A percentile compares a stretch with the other conserved stretches of the same genome.
phyloP scores from a whole-genome alignment of 2,797 vertebrate genomes.

The Toxotes lorentzi region DNA sequence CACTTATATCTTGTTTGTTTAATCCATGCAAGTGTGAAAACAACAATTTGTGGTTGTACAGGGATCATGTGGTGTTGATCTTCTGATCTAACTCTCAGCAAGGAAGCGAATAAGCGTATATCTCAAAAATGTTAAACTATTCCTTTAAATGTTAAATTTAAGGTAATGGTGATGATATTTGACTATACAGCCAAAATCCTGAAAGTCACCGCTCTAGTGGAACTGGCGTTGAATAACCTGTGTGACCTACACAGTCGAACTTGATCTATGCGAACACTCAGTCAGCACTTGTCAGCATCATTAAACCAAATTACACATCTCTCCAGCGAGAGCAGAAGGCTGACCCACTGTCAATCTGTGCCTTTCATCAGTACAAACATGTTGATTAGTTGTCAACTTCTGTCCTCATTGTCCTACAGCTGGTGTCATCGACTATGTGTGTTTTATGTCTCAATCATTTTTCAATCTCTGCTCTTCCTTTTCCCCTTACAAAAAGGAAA shows the following conservation, averaged over 20 bases:
- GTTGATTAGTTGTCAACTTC: conserved; percentile 7
- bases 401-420: conserved; percentile 14
- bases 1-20: background rate
- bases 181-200: background rate
- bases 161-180: background rate
- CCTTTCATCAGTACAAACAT: conserved; percentile 24
- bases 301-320: conserved; percentile 28
- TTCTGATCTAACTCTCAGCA: too few species aligned
- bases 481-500: background rate
- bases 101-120: background rate
- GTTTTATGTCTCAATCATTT: conserved; percentile 15
- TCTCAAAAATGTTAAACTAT: background rate
- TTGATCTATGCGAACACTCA: conserved; percentile 13
- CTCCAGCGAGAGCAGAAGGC: background rate
- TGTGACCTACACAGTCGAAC: conserved; percentile 29
- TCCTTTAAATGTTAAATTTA: background rate
- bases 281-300: conserved; percentile 31
- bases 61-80: too few species aligned
- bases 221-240: conserved; percentile 3
- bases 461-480: conserved; percentile 4
- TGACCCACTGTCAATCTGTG: conserved; percentile 3
- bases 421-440: conserved; percentile 3
- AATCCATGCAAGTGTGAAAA: background rate
- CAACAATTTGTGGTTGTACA: too few species aligned
- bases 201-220: conserved; percentile 6